Base-by-base conservation (phyloP, 2,888 invertebrate species). In the Troilus luridus region DNA sequence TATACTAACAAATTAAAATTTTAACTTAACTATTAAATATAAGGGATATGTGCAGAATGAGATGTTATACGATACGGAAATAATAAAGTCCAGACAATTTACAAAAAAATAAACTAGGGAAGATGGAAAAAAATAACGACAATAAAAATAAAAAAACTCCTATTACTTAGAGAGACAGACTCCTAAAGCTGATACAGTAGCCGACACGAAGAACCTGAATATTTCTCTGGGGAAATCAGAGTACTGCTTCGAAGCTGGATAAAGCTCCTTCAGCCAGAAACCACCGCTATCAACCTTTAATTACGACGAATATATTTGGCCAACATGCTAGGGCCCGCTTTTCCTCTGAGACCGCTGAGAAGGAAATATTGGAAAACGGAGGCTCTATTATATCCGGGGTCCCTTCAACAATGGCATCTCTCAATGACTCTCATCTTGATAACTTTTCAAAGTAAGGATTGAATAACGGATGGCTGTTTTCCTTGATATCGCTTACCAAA, bases 161-260 rank as follows among this genome's bases (percentile, higher is more conserved):
- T 58, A 85, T 85, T 85, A 85, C 85, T 85, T 85, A 85, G 85
- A 58, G 56, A 56, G 56, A 85, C 56, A 54, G 85, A 56, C 56
- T 85, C 85, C 56, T 85, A 85, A 85, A 85, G 7, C 54, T 56
- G n/a, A 56, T 58, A 85, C 56, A 54, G n/a, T 58, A 41, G 85
- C 54, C 21, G 56, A 85, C 85, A 85, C 21, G 85, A 85, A 58
- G 56, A 58, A 9, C n/a, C 56, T 21, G 85, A 56, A 85, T 85
- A 85, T 85, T 85, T 85, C 85, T 85, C 85, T 85, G n/a, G 85
- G 85, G 85, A 85, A 85, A 85, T 85, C 85, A 56, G n/a, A 41
- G 85, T 56, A 56, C n/a, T 85, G 56, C 85, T 41, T 58, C 85
- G 1, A 54, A 85, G 85, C 85, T 56, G 56, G 56, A 54, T 85